Base-by-base conservation (phyloP, 2,888 invertebrate species). In the Drosophila antonietae region DNA sequence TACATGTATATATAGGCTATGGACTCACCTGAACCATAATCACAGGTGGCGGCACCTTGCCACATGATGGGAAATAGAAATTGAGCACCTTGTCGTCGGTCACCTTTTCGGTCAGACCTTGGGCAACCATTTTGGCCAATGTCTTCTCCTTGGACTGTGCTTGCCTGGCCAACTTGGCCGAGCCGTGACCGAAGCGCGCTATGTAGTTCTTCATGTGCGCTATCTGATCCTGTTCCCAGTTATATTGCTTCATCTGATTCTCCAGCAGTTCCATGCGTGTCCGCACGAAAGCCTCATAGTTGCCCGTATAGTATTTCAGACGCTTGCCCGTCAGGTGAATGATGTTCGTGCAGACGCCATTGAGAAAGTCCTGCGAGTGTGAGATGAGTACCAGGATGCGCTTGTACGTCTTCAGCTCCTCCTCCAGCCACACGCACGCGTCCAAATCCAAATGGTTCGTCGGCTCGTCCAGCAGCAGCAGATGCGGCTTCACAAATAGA, bases 121-220 rank as follows among this genome's bases (percentile, higher is more conserved):
- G 97, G 39, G 99, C 98, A 15, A 99, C 98, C 99, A 99, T 99
- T 93, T 99, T 99, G 31, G 98, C 98, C 68, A 99, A 93, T 0
- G 99, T 99, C 93, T 99, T 99, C 93, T 99, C 99, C 93, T 99
- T 99, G 76, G 98, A 99, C 93, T 99, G 99, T 10, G 99, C 99
- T 92, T 99, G 99, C 69, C 99, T 95, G 1, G 99, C 99, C 78
- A 99, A 93, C 93, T 99, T 99, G 0, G 99, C 99, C 15, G 98
- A 98, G 90, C 99, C 99, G 94, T 99, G 99, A 94, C 99, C 99
- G 93, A 99, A 99, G 62, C 99, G 95, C 0, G 99, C 99, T 80
- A 99, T 99, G 93, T 99, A 99, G 93, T 99, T 98, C 95, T 99
- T 99, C 99, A 99, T 99, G 91, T 99, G 98, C 71, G 98, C 95